A percentile compares a stretch with the other conserved stretches of the same genome.
phyloP scores from a whole-genome alignment of 2,888 invertebrate species.

The Lasioglossum vierecki region DNA sequence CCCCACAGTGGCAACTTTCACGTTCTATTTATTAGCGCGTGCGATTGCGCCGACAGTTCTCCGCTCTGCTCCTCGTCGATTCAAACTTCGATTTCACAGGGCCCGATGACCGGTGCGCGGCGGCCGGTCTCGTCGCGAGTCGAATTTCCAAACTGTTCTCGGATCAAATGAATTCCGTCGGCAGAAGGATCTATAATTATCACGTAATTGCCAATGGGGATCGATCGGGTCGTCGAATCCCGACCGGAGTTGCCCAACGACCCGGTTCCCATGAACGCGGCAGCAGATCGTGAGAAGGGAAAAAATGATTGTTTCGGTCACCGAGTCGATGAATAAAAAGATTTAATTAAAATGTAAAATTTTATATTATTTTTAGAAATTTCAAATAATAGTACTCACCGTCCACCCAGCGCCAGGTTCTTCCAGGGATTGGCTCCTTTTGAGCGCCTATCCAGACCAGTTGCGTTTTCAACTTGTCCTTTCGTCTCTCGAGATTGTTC shows the following conservation, averaged over 20 bases:
- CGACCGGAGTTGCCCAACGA: constrained; percentile 63
- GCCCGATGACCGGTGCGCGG: not conserved
- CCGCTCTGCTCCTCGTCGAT: constrained; percentile 7
- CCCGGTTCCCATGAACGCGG: constrained; percentile 77
- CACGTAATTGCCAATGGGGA: constrained; percentile 61
- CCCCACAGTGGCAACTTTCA: constrained; percentile 78
- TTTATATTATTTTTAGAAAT: too few species aligned
- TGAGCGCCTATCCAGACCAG: constrained; percentile 96
- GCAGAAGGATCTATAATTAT: constrained; percentile 63
- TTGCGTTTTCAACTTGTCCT: constrained; percentile 92
- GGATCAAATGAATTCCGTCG: constrained; percentile 4
- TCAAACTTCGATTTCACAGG: constrained; percentile 34
- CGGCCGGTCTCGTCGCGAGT: not conserved
- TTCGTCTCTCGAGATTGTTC: constrained; percentile 92
- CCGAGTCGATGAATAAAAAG: not conserved
- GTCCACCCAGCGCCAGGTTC: constrained; percentile 96
- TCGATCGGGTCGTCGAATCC: constrained; percentile 53
- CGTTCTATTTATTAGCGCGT: constrained; percentile 73
- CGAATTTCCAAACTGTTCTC: constrained; percentile 20
- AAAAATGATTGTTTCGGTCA: constrained; percentile 11
- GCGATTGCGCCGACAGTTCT: constrained; percentile 32
- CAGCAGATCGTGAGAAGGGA: constrained; percentile 70
- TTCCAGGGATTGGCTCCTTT: constrained; percentile 92
- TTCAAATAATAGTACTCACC: constrained; percentile 85
- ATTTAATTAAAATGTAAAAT: too few species aligned